These are phyloP conservation scores for Cynodonichthys magdalenae DNA, from an alignment of 2,797 vertebrate genomes.

Conservation along the genomic window DNA sequence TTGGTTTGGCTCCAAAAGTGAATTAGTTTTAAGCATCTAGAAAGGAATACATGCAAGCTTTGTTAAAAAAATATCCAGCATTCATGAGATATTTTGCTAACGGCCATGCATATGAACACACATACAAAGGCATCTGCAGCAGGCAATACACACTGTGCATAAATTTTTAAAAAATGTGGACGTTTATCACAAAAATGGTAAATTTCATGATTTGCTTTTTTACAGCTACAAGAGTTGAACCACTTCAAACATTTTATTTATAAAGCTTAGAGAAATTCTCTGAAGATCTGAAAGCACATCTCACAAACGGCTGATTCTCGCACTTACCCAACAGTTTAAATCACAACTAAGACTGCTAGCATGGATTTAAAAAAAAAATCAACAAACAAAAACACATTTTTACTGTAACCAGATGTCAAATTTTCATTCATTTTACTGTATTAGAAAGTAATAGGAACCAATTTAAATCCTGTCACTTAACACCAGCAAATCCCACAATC, in stretches of 20 bases:
- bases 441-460: slow-evolving; percentile 11
- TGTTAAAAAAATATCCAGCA: too few relatives aligned
- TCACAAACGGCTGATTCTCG: slow-evolving; percentile 13
- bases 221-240: neutral
- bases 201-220: too few relatives aligned
- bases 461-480: slow-evolving; percentile 34
- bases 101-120: too few relatives aligned
- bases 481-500: slow-evolving; percentile 34
- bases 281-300: slow-evolving; percentile 25
- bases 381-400: slow-evolving; percentile 1
- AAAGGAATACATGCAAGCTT: too few relatives aligned
- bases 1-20: too few relatives aligned
- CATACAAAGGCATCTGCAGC: too few relatives aligned
- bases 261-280: slow-evolving; percentile 13
- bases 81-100: too few relatives aligned
- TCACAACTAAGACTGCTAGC: slow-evolving; percentile 21
- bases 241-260: slow-evolving; percentile 7
- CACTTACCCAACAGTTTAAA: slow-evolving; percentile 29
- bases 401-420: slow-evolving; percentile 21
- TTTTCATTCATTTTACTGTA: slow-evolving; percentile 19
- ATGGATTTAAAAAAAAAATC: slow-evolving; percentile 1
- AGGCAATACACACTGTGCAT: too few relatives aligned
- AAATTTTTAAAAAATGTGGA: neutral
- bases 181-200: neutral
- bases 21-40: too few relatives aligned